Evolutionary conservation across 2,888 invertebrate species (phyloP).

Genomic region (Halictus ligatus): DNA sequence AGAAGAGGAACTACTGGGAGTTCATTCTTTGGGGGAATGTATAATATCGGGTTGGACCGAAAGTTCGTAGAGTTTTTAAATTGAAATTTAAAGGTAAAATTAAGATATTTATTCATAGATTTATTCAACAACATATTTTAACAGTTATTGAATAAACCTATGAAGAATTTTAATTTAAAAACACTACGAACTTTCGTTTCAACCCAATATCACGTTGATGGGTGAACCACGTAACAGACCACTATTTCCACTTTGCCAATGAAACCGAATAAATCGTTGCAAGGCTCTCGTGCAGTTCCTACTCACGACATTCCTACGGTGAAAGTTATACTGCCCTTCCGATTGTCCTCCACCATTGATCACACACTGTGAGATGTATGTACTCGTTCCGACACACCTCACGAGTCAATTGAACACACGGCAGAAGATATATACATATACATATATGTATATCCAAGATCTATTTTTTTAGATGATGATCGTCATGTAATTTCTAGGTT

Average conservation of each 20-base stretch:
- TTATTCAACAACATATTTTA: neutral
- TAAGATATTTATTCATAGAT: neutral
- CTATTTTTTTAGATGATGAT: constrained; percentile 53
- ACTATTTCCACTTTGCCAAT: neutral
- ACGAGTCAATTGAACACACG: constrained; percentile 34
- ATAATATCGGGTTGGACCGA: neutral
- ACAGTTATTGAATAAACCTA: neutral
- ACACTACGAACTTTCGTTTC: neutral
- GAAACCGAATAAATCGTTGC: neutral
- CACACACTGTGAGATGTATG: constrained; percentile 22
- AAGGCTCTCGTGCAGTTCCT: constrained; percentile 36
- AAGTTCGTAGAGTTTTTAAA: neutral
- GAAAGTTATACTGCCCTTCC: constrained; percentile 62
- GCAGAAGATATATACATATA: constrained; percentile 18
- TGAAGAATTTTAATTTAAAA: neutral
- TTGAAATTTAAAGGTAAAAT: neutral
- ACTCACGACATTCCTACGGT: constrained; percentile 19
- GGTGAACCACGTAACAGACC: neutral
- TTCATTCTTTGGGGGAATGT: neutral
- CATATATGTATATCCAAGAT: constrained; percentile 22
- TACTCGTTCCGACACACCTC: constrained; percentile 11
- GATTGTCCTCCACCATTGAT: constrained; percentile 28
- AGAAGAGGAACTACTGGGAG: neutral
- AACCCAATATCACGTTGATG: neutral
- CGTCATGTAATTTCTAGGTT: constrained; percentile 10